Conservation (phyloP, 30 jellyfish, hydroid and myxozoan species). For the Euphysa ruthae region DNA sequence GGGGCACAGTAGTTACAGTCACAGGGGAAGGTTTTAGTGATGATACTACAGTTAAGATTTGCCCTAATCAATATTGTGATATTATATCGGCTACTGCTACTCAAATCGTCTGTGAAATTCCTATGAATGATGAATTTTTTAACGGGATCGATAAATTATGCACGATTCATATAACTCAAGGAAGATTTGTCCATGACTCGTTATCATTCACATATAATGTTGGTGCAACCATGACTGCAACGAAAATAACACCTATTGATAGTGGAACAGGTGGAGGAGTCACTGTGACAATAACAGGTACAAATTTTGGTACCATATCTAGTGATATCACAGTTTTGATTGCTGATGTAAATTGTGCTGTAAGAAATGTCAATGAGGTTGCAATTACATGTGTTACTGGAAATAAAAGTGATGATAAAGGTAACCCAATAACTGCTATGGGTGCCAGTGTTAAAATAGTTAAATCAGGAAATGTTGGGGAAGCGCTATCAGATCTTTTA, state of each 20-base stretch:
- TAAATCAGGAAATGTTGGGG: not conserved
- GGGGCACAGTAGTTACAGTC: conserved; percentile 59
- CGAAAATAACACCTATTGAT: conserved; percentile 67
- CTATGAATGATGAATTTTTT: conserved; percentile 8
- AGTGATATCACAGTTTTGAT: not conserved
- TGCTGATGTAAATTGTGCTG: not conserved
- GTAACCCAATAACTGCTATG: too few species aligned
- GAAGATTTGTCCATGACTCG: not conserved
- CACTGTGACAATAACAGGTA: conserved; percentile 59
- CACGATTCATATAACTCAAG: not conserved
- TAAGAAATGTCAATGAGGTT: not conserved
- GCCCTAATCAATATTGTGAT: conserved; percentile 38
- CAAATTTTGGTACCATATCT: conserved; percentile 10
- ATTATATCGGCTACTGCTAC: not conserved
- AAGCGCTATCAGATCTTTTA: conserved; percentile 28
- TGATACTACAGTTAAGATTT: conserved; percentile 39
- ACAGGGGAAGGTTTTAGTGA: conserved; percentile 66
- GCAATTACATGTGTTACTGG: conserved; percentile 11
- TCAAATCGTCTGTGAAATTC: conserved; percentile 38
- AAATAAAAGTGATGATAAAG: too few species aligned
- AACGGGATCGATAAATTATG: not conserved
- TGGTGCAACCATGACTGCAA: conserved; percentile 42
- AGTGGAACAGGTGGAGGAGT: conserved; percentile 99
- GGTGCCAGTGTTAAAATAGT: not conserved
- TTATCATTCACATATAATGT: conserved; percentile 33